Percentiles rank a stretch among this genome's conserved stretches.
phyloP scores from a whole-genome alignment of 92 coral and sea anemone species.

The Plumapathes pennacea region DNA sequence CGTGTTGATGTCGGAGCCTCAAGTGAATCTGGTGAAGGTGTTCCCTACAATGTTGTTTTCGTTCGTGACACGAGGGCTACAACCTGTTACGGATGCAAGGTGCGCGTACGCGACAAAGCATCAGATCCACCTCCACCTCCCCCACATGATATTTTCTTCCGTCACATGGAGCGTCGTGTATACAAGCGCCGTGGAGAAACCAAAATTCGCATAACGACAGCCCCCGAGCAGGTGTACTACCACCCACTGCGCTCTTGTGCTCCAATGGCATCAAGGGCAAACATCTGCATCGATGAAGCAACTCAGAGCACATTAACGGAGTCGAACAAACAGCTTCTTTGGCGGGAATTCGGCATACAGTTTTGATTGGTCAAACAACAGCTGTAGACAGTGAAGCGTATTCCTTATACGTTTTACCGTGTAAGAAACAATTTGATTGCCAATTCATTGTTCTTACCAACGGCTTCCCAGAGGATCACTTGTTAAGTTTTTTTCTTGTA shows the following conservation, averaged over 20 bases:
- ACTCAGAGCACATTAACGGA: not conserved
- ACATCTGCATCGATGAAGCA: constrained; percentile 3
- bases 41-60: constrained; percentile 35
- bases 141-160: constrained; percentile 50
- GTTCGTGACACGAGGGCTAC: constrained; percentile 35
- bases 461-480: too few relatives aligned
- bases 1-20: constrained; percentile 11
- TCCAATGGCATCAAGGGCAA: constrained; percentile 22
- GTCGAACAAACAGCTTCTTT: constrained; percentile 15
- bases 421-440: too few relatives aligned
- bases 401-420: too few relatives aligned
- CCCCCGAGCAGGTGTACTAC: constrained; percentile 42
- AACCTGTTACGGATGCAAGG: constrained; percentile 55
- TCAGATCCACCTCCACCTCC: constrained; percentile 54
- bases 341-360: constrained; percentile 32
- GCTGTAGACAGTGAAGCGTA: too few relatives aligned
- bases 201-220: constrained; percentile 23
- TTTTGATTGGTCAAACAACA: too few relatives aligned
- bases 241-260: constrained; percentile 44
- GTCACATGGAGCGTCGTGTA: constrained; percentile 38
- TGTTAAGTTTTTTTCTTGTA: too few relatives aligned
- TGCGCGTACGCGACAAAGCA: constrained; percentile 28
- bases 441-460: too few relatives aligned
- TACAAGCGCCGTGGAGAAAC: constrained; percentile 44
- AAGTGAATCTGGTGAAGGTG: constrained; percentile 13